A percentile compares a stretch with the other conserved stretches of the same genome.
These are phyloP conservation scores for Carduelis carduelis DNA, from an alignment of 2,797 vertebrate species.

Conservation along the genomic window DNA sequence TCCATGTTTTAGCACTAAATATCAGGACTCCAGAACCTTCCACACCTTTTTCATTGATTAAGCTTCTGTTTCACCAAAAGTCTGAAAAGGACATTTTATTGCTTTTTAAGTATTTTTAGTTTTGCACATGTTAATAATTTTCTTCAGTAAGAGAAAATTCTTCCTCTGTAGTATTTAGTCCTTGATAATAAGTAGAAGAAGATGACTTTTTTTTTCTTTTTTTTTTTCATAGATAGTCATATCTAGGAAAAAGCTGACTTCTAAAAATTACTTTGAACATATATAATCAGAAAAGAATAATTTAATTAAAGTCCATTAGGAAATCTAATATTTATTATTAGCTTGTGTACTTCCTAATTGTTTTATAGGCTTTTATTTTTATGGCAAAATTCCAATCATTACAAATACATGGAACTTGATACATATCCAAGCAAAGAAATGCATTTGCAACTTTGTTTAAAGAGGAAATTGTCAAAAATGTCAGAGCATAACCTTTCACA, in stretches of 20 bases:
- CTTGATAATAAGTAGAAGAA: constrained; percentile 6
- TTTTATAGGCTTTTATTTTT: constrained; percentile 62
- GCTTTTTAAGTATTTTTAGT: not conserved
- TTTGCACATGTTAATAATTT: not conserved
- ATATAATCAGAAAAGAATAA: constrained; percentile 72
- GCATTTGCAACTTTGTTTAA: constrained; percentile 47
- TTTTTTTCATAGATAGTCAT: not conserved
- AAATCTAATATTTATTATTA: constrained; percentile 71
- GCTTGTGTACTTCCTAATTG: constrained; percentile 68
- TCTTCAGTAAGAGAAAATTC: not conserved
- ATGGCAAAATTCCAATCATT: constrained; percentile 42
- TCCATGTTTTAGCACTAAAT: not conserved
- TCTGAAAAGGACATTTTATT: not conserved
- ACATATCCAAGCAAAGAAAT: constrained; percentile 18
- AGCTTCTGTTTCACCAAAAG: not conserved
- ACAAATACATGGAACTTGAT: constrained; percentile 23
- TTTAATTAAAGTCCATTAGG: constrained; percentile 68
- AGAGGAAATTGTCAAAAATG: constrained; percentile 48
- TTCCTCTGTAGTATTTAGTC: not conserved
- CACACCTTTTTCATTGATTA: not conserved
- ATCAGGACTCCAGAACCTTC: not conserved
- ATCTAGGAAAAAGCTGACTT: constrained; percentile 18
- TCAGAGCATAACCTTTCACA: constrained; percentile 25
- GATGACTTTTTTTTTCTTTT: not conserved
- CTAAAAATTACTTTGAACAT: constrained; percentile 46